Evolutionary conservation across 2,888 invertebrate species (phyloP), one percentile per base, ranked within the genome.

Genomic region (Eremobia ochroleuca): DNA sequence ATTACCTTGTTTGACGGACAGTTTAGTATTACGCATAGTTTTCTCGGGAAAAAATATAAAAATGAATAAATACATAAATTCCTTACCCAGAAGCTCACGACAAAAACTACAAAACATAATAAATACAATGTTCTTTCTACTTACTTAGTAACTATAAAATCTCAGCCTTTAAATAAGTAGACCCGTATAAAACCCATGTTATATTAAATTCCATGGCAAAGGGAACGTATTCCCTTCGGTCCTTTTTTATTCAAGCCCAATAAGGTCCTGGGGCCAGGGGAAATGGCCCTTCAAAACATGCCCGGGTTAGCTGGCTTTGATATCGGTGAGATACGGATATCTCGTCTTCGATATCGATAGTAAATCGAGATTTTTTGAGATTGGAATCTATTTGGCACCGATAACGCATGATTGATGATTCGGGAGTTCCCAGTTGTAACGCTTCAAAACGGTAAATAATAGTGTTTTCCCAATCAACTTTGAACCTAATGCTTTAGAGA

Each of bases 151-250:
- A 72, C 77, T 77, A 80, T 40, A 55, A 84, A 70, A 76, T 77
- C 40, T 65, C 78, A 61, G 1, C 46, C 66, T 73, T 78, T 77
- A 85, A 87, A 72, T 82, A 76, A 81, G 65, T 79, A 58, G 15
- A 58, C 40, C 31, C 58, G 67, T 79, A 76, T 72, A 82, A 87
- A 84, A 68, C 49, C 76, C 74, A 81, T 87, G 89, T 85, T 83
- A 82, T 87, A 87, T 88, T 88, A 88, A 87, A 87, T 87, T 88
- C 89, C 81, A 59, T 69, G 37, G 79, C 34, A 65, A 67, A 70
- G 68, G 46, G 34, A 70, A 76, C 67, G 64, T 68, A 67, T 78
- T 65, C 71, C 70, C 67, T 58, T 73, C 11, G 46, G 58, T 8
- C 74, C 71, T 67, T 87, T 81, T 83, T 80, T 81, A 77, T 78